Evolutionary conservation across 1,140 invertebrate species (phyloP).

Genomic region (Drosophila oshimai): DNA sequence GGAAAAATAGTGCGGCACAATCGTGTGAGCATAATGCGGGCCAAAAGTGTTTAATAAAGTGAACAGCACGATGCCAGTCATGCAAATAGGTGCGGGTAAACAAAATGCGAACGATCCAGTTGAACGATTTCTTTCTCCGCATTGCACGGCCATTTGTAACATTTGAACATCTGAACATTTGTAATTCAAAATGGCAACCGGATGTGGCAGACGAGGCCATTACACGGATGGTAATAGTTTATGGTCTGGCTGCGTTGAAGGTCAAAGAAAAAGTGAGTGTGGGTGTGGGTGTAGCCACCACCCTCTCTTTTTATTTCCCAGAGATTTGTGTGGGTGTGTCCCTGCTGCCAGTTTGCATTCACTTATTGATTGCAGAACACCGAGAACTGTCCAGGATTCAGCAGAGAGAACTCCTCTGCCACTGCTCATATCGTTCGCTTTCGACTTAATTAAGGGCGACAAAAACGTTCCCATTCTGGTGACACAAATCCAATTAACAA

Average conservation of each 20-base stretch:
- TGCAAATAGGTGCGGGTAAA: slow-evolving; percentile 16
- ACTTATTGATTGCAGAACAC: slow-evolving; percentile 1
- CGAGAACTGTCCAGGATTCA: background rate
- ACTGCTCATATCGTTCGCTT: background rate
- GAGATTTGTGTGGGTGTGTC: slow-evolving; percentile 14
- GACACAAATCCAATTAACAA: slow-evolving; percentile 43
- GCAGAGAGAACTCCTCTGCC: too few relatives aligned
- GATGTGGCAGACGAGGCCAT: slow-evolving; percentile 43
- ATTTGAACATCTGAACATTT: too few relatives aligned
- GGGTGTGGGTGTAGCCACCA: background rate
- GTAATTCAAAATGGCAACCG: slow-evolving; percentile 54
- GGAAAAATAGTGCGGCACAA: background rate
- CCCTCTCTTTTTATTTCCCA: background rate
- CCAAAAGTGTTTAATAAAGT: slow-evolving; percentile 40
- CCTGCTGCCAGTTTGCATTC: slow-evolving; percentile 9
- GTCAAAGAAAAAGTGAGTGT: slow-evolving; percentile 19
- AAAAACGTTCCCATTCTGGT: slow-evolving; percentile 18
- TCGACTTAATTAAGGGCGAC: slow-evolving; percentile 23
- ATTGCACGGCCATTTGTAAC: slow-evolving; percentile 32
- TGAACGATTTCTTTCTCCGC: background rate
- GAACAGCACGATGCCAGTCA: slow-evolving; percentile 17
- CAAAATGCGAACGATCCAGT: background rate
- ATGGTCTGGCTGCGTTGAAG: slow-evolving; percentile 10
- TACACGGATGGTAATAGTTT: slow-evolving; percentile 22
- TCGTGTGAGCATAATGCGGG: slow-evolving; percentile 12